phyloP scores from a whole-genome alignment of 2,888 invertebrate genomes.

The Coelinius sp. region DNA sequence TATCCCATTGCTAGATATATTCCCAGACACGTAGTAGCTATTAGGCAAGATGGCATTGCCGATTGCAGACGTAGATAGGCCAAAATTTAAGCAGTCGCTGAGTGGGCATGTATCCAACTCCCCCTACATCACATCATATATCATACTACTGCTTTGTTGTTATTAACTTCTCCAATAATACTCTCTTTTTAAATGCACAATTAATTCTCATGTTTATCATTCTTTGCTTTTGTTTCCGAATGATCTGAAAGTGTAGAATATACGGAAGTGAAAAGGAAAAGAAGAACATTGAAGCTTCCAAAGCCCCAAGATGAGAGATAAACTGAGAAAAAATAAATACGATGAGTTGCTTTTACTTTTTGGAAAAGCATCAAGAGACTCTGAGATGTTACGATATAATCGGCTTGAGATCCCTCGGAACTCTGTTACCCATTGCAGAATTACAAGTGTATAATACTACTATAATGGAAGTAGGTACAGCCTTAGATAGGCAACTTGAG shows the following conservation, averaged over 20 bases:
- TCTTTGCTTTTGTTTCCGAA: not conserved
- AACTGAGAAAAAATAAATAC: too few species aligned
- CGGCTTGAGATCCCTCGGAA: slow-evolving; percentile 29
- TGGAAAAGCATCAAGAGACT: not conserved
- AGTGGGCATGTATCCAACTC: slow-evolving; percentile 54
- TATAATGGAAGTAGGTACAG: not conserved
- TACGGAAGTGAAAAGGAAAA: not conserved
- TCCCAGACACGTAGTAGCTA: slow-evolving; percentile 66
- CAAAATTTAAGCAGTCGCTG: slow-evolving; percentile 59
- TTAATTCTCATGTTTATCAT: too few species aligned
- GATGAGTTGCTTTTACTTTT: not conserved
- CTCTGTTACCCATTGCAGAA: slow-evolving; percentile 1
- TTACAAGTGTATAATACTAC: slow-evolving; percentile 11
- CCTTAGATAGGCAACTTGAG: slow-evolving; percentile 29
- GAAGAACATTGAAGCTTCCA: too few species aligned
- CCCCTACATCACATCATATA: not conserved
- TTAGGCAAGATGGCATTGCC: slow-evolving; percentile 59
- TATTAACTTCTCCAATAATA: not conserved
- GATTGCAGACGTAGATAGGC: slow-evolving; percentile 58
- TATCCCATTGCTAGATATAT: slow-evolving; percentile 55
- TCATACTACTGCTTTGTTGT: not conserved
- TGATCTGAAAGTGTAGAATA: not conserved
- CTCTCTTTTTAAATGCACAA: too few species aligned
- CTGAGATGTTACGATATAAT: slow-evolving; percentile 14
- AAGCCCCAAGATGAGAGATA: too few species aligned